Evolutionary conservation across 2,113 vertebrate species (phyloP).

Genomic region (Thryonomys swinderianus): DNA sequence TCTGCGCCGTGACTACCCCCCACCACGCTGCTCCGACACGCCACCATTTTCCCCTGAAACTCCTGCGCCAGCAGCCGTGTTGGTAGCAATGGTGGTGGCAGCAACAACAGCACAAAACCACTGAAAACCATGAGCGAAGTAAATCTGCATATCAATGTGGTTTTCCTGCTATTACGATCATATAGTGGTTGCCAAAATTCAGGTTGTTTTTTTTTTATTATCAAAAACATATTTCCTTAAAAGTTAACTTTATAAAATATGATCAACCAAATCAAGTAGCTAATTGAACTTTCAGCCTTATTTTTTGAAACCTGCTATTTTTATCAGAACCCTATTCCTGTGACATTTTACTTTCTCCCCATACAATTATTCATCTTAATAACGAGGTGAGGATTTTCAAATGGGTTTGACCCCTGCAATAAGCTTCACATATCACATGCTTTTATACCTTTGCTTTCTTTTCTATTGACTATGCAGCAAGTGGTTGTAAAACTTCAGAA

Average conservation of each 20-base stretch:
- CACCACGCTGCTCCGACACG: no score
- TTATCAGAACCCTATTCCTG: background rate
- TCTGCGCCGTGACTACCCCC: no score
- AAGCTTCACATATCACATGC: background rate
- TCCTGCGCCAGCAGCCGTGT: no score
- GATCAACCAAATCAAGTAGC: background rate
- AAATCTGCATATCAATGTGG: background rate
- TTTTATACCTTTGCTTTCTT: conserved; percentile 44
- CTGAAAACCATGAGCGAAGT: background rate
- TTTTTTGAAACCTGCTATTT: conserved; percentile 11
- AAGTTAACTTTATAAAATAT: background rate
- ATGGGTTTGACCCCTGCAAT: conserved; percentile 25
- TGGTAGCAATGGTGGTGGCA: no score
- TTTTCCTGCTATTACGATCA: background rate
- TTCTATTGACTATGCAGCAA: background rate
- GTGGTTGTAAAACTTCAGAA: conserved; percentile 54
- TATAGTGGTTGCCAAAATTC: background rate
- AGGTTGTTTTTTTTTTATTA: conserved; percentile 30
- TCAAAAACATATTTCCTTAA: background rate
- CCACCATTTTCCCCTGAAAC: no score
- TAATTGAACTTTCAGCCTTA: background rate
- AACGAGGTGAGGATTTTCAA: background rate
- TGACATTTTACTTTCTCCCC: background rate
- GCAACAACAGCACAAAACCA: no score
- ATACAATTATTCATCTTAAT: background rate